A percentile compares a stretch with the other conserved stretches of the same genome.
phyloP scores from a whole-genome alignment of 2,113 vertebrate genomes.

The Poeciliopsis prolifica region DNA sequence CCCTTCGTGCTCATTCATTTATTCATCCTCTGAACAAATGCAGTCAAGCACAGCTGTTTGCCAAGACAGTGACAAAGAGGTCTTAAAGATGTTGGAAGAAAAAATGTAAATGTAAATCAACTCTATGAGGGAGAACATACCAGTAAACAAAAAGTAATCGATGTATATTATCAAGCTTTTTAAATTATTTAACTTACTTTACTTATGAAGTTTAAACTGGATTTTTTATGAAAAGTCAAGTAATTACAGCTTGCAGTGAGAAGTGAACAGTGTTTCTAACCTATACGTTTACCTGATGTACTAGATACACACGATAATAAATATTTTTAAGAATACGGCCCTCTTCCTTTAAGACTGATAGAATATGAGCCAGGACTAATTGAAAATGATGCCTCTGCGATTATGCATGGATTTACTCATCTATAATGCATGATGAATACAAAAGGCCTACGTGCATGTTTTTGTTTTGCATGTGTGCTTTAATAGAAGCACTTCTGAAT shows the following conservation, averaged over 20 bases:
- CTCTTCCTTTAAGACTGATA: constrained; percentile 2
- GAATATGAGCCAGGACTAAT: constrained; percentile 27
- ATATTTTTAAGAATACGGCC: constrained; percentile 4
- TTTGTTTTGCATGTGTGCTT: constrained; percentile 7
- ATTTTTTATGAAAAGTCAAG: constrained; percentile 2
- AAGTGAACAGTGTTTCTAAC: not conserved
- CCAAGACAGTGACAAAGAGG: constrained; percentile 14
- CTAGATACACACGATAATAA: not conserved
- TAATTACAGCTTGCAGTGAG: constrained; percentile 2
- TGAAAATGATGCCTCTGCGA: constrained; percentile 13
- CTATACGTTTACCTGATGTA: constrained; percentile 2
- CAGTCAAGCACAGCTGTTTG: constrained; percentile 26
- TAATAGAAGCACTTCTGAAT: constrained; percentile 16
- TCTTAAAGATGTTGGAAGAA: constrained; percentile 23
- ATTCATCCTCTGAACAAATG: constrained; percentile 46
- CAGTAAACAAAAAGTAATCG: not conserved
- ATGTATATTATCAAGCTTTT: not conserved
- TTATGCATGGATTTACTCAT: constrained; percentile 40
- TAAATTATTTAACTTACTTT: not conserved
- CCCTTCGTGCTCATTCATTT: constrained; percentile 35
- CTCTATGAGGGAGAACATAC: not conserved
- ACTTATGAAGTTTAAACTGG: constrained; percentile 5
- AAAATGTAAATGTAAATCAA: constrained; percentile 10
- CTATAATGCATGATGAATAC: constrained; percentile 43
- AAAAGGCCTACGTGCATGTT: constrained; percentile 6